Conservation (phyloP, 2,888 invertebrate species). For the Vanessa cardui region DNA sequence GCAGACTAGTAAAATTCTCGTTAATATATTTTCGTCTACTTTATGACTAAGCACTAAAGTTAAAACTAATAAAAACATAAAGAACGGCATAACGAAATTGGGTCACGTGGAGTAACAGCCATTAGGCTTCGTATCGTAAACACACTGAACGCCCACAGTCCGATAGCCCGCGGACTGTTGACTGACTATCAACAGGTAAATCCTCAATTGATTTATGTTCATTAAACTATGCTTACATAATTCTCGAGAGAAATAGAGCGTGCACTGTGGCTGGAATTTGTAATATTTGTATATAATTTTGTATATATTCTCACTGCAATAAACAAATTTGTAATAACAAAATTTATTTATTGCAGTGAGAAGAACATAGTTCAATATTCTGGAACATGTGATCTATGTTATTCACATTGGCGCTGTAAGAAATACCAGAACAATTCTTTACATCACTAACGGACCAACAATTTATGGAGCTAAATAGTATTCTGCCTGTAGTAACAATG, state of each 20-base stretch:
- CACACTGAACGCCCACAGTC: conserved; percentile 39
- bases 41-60: conserved; percentile 40
- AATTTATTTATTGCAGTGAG: too few species aligned
- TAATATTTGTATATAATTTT: conserved; percentile 8
- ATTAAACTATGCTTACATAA: conserved; percentile 27
- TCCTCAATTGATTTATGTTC: conserved; percentile 23
- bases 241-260: conserved; percentile 13
- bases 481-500: too few species aligned
- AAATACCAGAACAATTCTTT: too few species aligned
- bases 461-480: too few species aligned
- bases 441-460: too few species aligned
- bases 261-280: conserved; percentile 2
- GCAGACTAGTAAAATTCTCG: conserved; percentile 18
- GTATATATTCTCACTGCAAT: too few species aligned
- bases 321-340: too few species aligned
- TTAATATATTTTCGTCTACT: conserved; percentile 46
- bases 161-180: conserved; percentile 31
- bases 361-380: too few species aligned
- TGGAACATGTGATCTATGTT: too few species aligned
- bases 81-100: conserved; percentile 51
- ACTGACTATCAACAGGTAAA: conserved; percentile 43
- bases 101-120: conserved; percentile 57
- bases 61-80: conserved; percentile 52
- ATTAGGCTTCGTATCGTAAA: conserved; percentile 50
- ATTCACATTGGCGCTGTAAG: too few species aligned